A percentile compares a stretch with the other conserved stretches of the same genome.
Evolutionary conservation across 2,797 vertebrate genomes (phyloP).

Genomic region (Cyclopterus lumpus): DNA sequence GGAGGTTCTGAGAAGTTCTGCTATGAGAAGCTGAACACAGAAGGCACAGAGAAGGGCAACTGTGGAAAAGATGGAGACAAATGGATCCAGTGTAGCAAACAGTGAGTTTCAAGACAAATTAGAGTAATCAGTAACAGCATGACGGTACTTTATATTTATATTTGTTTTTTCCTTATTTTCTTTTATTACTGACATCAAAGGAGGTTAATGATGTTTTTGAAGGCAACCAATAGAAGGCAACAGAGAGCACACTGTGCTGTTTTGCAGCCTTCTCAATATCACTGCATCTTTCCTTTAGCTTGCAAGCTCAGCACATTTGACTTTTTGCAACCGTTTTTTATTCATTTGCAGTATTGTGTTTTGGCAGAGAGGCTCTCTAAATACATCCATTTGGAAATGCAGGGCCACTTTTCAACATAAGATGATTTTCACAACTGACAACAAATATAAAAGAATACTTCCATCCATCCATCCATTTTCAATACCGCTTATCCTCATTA

Average conservation of each 20-base stretch:
- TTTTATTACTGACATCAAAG: background rate
- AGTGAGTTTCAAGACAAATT: conserved; percentile 85
- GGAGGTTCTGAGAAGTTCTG: conserved; percentile 96
- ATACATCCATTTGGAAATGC: background rate
- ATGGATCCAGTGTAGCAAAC: conserved; percentile 97
- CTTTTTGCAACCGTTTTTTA: background rate
- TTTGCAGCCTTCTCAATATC: background rate
- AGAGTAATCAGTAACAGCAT: background rate
- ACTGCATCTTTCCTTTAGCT: background rate
- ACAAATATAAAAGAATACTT: background rate
- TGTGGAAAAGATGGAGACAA: conserved; percentile 94
- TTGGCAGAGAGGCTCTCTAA: background rate
- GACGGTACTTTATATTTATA: background rate
- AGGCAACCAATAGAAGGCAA: conserved; percentile 24
- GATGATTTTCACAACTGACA: background rate
- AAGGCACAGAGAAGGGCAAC: conserved; percentile 98
- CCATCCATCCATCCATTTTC: too few species aligned
- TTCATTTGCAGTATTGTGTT: background rate
- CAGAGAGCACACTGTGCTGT: conserved; percentile 2
- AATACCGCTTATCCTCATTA: too few species aligned
- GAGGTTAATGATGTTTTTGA: conserved; percentile 4
- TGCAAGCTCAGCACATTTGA: background rate
- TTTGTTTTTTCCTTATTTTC: background rate
- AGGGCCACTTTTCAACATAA: background rate
- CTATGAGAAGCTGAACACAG: conserved; percentile 98